Base-by-base conservation (phyloP, 1,140 invertebrate genomes). In the Pogonognathellus flavescens region DNA sequence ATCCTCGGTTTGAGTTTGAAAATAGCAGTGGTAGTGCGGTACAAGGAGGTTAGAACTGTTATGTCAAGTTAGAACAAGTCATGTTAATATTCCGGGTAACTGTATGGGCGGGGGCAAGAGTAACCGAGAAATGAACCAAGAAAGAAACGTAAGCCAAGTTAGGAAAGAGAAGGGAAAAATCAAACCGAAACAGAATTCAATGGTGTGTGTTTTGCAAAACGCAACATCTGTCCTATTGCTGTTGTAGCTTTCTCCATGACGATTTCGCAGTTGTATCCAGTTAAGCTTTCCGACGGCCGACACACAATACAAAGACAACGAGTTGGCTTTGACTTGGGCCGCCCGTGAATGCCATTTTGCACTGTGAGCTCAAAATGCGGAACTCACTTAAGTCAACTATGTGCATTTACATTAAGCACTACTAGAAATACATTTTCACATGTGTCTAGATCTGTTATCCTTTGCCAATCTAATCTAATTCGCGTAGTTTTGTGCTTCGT, bases 391-490 rank as follows among this genome's bases (percentile, higher is more conserved):
- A 76, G 70, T 76, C 70, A 76, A 76, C 70, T 76, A 50, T 50
- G 70, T 76, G 16, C 70, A 70, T 70, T 70, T 41, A 70, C 66
- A 76, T 76, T 76, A 76, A 31, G 41, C 70, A 8, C 16, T 76
- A 76, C 31, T 41, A 41, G 31, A 50, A 76, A 76, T 76, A 76
- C 70, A 76, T 76, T 76, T 50, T n/a, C 70, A 76, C 31, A 76
- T 50, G 70, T 76, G 70, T 76, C 70, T 50, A 50, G 16, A 25
- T n/a, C 14, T 49, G 70, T 76, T 76, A 76, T 76, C 70, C 31
- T 76, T 49, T 50, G 70, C 70, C 70, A 76, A 76, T 76, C 70
- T 49, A 72, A 72, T 72, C 66, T 76, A 76, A 76, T 76, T 76
- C 70, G 14, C 49, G 70, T 76, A 76, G 31, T 76, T n/a, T 31